Evolutionary conservation across 2,888 invertebrate species (phyloP), one percentile per base, ranked within the genome.

Genomic region (Dusona sp.): DNA sequence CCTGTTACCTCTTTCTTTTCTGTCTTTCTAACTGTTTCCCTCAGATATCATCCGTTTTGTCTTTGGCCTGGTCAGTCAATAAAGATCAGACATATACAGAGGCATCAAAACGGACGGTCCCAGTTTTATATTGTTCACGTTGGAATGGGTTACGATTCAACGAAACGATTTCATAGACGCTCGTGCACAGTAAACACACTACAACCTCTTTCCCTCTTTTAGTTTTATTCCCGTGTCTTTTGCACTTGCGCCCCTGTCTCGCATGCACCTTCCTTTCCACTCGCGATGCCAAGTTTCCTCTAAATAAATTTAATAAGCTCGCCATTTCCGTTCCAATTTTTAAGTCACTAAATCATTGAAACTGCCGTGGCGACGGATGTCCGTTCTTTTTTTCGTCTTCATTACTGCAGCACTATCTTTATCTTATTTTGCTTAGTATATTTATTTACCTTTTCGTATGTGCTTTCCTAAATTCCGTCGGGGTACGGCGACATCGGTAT

Each of bases 221-320:
- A 11, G 11, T 42, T 11, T 42, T 42, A 42, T 42, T 42, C 42
- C 13, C 68, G 33, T 51, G 33, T 79, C 29, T 36, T 13, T 68
- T 36, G 29, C 36, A 70, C 51, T 68, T 54, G 68, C 8, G 42
- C 11, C 9, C 42, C 11, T 8, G 7, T 42, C 42, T 1, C 42
- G 7, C 42, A n/a, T 64, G 67, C 73, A 70, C 81, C 8, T 38
- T 22, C 33, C 7, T 42, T 64, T 42, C 33, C 36, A 19, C 67
- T 73, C 61, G 38, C 19, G 67, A 36, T 11, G 67, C 2, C 42
- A 13, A 42, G 42, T 42, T 68, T 84, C 90, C 87, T 91, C 92
- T 93, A 93, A 93, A 94, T 93, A 93, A 93, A 94, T 94, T 93
- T 93, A 94, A 94, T 93, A 94, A 94, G 91, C 91, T 91, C 90